Evolutionary conservation across 2,888 invertebrate genomes (phyloP).

Genomic region (Drosophila prostipennis): DNA sequence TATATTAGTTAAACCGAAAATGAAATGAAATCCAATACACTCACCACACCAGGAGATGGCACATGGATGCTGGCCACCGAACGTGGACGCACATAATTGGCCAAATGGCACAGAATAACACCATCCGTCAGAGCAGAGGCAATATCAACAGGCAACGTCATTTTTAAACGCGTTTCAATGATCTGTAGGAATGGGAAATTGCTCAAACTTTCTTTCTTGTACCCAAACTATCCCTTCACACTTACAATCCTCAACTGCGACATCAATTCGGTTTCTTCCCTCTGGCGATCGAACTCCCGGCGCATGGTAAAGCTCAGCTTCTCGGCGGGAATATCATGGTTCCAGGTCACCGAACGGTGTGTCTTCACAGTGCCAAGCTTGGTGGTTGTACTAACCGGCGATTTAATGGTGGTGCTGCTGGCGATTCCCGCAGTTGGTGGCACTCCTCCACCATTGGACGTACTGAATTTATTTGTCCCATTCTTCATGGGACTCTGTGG

Average conservation of each 20-base stretch:
- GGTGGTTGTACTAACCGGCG: constrained; percentile 79
- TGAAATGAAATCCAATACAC: constrained; percentile 66
- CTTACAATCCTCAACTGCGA: constrained; percentile 92
- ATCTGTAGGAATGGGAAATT: constrained; percentile 86
- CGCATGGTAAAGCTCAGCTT: constrained; percentile 96
- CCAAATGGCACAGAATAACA: constrained; percentile 96
- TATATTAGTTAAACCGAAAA: neutral
- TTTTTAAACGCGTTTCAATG: constrained; percentile 94
- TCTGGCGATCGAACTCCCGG: constrained; percentile 95
- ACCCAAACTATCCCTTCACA: constrained; percentile 2
- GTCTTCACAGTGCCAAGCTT: constrained; percentile 74
- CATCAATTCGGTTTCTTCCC: constrained; percentile 94
- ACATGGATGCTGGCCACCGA: constrained; percentile 97
- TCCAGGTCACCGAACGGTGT: constrained; percentile 87
- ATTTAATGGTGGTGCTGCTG: constrained; percentile 63
- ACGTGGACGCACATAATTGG: constrained; percentile 95
- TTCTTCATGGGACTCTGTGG: constrained; percentile 84
- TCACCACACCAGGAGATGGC: constrained; percentile 95
- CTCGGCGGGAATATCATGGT: constrained; percentile 88
- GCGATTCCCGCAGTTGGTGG: constrained; percentile 1
- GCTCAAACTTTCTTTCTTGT: fast-evolving
- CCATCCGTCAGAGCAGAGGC: constrained; percentile 95
- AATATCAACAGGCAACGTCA: constrained; percentile 94
- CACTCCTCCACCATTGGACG: constrained; percentile 59
- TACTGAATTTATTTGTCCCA: constrained; percentile 68